These are phyloP conservation scores for Ceryle rudis DNA, from an alignment of 2,797 vertebrate species.

Conservation along the genomic window DNA sequence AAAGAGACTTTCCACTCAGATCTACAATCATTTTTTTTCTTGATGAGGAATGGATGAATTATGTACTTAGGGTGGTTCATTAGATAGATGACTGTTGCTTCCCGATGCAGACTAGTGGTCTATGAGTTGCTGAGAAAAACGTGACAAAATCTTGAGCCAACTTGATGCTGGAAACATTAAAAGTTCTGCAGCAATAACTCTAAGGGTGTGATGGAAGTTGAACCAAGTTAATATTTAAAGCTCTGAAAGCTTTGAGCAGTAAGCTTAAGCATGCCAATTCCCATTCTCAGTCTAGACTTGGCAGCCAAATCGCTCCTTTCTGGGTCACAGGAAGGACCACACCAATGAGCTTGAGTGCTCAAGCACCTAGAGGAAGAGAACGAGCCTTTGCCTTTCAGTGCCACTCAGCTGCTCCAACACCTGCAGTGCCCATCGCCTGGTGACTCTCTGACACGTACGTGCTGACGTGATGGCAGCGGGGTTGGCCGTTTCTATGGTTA, in stretches of 20 bases:
- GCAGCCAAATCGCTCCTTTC: background rate
- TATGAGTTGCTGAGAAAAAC: background rate
- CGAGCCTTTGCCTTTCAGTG: background rate
- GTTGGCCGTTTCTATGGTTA: background rate
- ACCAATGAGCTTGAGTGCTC: background rate
- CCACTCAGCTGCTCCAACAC: background rate
- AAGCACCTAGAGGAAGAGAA: background rate
- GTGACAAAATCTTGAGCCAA: background rate
- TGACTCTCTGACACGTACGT: background rate
- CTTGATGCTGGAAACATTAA: background rate
- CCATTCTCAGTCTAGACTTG: background rate
- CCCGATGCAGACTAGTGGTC: background rate
- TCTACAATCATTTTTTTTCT: background rate
- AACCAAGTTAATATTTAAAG: background rate
- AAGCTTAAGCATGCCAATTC: background rate
- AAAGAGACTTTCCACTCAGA: background rate
- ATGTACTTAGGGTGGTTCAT: background rate
- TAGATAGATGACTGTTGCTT: background rate
- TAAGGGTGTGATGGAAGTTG: background rate
- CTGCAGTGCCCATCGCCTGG: background rate
- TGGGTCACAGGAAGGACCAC: background rate
- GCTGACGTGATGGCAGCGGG: background rate
- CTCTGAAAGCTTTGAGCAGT: background rate
- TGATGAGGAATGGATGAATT: background rate
- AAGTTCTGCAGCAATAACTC: background rate